Base-by-base conservation (phyloP, 2,113 vertebrate genomes). In the Perca fluviatilis region DNA sequence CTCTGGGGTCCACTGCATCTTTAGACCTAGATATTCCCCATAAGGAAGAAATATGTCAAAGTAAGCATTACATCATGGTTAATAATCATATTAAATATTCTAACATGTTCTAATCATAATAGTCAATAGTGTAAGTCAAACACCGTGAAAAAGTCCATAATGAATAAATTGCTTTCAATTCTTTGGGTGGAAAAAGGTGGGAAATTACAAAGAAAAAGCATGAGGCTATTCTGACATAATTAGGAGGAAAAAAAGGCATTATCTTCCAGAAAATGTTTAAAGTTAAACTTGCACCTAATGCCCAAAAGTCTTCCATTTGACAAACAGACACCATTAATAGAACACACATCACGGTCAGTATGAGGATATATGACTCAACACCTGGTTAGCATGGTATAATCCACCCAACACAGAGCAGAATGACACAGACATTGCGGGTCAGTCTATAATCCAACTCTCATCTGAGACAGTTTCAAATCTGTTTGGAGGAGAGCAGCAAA, bases 1-100 rank as follows among this genome's bases (percentile, higher is more conserved):
- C 96, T 99, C 98, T 13, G 97, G 98, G 96, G 97, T 99, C 98
- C 98, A 99, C 98, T 99, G 98, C 98, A 99, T 99, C 97, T 99
- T 99, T 97, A 99, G 96, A 97, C 98, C 98, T 99, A 87, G 79
- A 93, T 84, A 84, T 84, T 79, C 19, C 72, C 78, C 58, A 93
- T 80, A 83, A 91, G 87, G 86, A 51, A 93, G 72, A 92, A 77
- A 88, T 33, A 86, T 71, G 72, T 85, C 65, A 94, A 86, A 79
- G 54, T 33, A 79, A 73, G 78, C 54, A 86, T 43, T 68, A 36
- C 78, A 65, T 63, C 18, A 75, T 47, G 6, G 11, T 23, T 79
- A 69, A 67, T 7, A 58, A 86, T 82, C 19, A 83, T 27, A 74
- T 33, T n/a, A 30, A 57, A 56, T 30, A 57, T 53, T 47, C 0